Evolutionary conservation across 2,888 invertebrate species (phyloP).

Genomic region (Clivina fossor): DNA sequence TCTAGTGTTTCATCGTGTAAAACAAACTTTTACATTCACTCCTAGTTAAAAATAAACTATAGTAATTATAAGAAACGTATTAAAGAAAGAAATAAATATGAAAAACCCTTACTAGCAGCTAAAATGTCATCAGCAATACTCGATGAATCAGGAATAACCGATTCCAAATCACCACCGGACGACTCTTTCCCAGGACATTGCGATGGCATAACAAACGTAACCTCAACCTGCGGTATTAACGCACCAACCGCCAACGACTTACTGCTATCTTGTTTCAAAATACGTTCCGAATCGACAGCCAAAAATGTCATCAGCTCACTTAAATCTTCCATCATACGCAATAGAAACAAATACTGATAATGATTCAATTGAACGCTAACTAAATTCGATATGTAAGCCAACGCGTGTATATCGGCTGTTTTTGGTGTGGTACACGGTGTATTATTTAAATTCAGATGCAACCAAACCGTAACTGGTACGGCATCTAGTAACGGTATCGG

Average conservation of each 20-base stretch:
- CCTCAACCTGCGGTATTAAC: conserved; percentile 81
- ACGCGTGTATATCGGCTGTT: conserved; percentile 73
- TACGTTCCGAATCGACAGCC: conserved; percentile 73
- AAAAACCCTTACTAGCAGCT: conserved; percentile 55
- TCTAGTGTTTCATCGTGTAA: too few relatives aligned
- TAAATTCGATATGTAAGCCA: conserved; percentile 80
- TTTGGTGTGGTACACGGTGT: conserved; percentile 46
- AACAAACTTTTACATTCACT: too few relatives aligned
- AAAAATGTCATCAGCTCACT: conserved; percentile 79
- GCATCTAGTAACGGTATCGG: conserved; percentile 82
- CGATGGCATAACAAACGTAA: conserved; percentile 85
- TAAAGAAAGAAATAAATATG: conserved; percentile 24
- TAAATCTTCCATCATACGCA: conserved; percentile 79
- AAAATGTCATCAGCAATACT: conserved; percentile 77
- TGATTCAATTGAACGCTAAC: conserved; percentile 91
- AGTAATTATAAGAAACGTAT: not conserved
- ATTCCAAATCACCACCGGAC: conserved; percentile 80
- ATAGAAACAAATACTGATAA: conserved; percentile 86
- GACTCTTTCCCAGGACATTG: conserved; percentile 84
- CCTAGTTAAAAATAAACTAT: too few relatives aligned
- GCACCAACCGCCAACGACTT: conserved; percentile 71
- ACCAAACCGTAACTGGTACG: conserved; percentile 85
- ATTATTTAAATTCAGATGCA: conserved; percentile 58
- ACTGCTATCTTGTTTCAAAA: conserved; percentile 60
- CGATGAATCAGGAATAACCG: conserved; percentile 81